Conservation (phyloP, 2,888 invertebrate genomes). For the Clunio marinus region DNA sequence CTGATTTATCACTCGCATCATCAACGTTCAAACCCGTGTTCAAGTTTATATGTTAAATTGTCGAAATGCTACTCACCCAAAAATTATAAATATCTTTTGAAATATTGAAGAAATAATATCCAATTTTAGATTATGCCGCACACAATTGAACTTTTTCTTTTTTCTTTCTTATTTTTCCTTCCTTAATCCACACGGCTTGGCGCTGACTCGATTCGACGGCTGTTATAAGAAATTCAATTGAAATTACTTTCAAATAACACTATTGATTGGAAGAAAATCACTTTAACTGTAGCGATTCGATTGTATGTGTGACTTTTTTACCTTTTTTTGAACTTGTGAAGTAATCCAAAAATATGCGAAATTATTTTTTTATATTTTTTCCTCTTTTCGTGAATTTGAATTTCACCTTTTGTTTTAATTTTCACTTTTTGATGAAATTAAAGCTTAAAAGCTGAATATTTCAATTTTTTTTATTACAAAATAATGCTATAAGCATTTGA, state of each 20-base stretch:
- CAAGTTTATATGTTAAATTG: too few relatives aligned
- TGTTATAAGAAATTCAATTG: not conserved
- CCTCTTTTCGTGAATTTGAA: too few relatives aligned
- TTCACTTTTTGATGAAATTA: not conserved
- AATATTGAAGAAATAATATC: conserved; percentile 31
- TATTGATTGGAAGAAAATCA: too few relatives aligned
- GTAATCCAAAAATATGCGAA: conserved; percentile 1
- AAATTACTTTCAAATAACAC: not conserved
- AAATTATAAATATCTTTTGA: conserved; percentile 29
- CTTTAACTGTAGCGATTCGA: not conserved
- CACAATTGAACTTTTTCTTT: conserved; percentile 30
- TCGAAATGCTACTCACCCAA: conserved; percentile 23
- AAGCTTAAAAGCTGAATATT: not conserved
- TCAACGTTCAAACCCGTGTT: too few relatives aligned
- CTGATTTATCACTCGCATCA: not conserved
- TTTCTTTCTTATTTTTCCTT: conserved; percentile 25
- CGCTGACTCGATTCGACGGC: not conserved
- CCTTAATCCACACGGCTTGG: conserved; percentile 9
- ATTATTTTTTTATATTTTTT: not conserved
- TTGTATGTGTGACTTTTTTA: conserved; percentile 7
- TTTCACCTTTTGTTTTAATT: not conserved
- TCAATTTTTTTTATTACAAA: not conserved
- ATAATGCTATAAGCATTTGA: not conserved
- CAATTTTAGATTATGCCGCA: conserved; percentile 34
- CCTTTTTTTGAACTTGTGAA: too few relatives aligned